Evolutionary conservation across 2,113 vertebrate genomes (phyloP), one percentile per base, ranked within the genome.

Genomic region (Odontesthes bonariensis): DNA sequence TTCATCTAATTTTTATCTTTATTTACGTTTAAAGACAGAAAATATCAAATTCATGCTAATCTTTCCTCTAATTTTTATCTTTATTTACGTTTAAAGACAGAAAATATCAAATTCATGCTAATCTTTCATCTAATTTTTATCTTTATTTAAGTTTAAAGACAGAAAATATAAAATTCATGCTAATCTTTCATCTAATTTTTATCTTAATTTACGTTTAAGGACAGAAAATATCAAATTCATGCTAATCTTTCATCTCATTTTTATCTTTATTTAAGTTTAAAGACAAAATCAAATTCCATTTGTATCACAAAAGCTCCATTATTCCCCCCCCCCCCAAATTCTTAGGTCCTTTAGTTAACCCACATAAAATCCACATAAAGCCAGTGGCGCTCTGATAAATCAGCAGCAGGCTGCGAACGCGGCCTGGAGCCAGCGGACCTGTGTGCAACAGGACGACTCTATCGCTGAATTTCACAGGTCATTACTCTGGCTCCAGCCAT

Each of bases 401-500:
- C 77, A 86, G 73, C 20, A 31, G 66, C 31, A 12, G 76, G 80
- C 79, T 27, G 16, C 54, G 64, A 82, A 73, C 84, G 35, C 74
- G 85, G 83, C 78, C 79, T 78, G 85, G 84, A 82, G 90, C 91
- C 85, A 85, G 76, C 77, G 61, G 86, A 86, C 81, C 82, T 81
- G 86, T 69, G 82, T 88, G 86, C 86, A 74, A 79, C 79, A 83
- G 86, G 87, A 91, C 87, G 66, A 79, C 80, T 90, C 88, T 78
- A 79, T 86, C 53, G 75, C 53, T 88, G 90, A 77, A 92, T 93
- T 93, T 90, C 91, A 93, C 88, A 93, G 92, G 89, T 91, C 89
- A 91, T 92, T 94, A 92, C 88, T 90, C 80, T 86, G 91, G 91
- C 92, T 93, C 92, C 92, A 88, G 87, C 87, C 82, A 77, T 44